phyloP scores from a whole-genome alignment of 2,888 invertebrate species.

The Pandemis heparana region DNA sequence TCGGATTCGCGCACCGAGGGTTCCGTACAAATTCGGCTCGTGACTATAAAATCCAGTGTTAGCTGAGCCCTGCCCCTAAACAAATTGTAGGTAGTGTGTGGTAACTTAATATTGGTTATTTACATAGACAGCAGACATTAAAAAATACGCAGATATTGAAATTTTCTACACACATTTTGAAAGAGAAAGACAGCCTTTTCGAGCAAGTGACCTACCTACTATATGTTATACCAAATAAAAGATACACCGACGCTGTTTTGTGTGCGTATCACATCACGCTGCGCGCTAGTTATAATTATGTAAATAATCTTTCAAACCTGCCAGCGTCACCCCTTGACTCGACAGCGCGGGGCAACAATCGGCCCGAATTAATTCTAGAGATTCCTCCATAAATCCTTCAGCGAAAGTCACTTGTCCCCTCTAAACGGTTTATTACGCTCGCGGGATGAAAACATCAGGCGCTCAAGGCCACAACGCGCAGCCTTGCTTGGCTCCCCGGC shows the following conservation, averaged over 20 bases:
- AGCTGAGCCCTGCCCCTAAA: no score
- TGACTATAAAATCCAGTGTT: no score
- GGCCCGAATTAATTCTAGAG: conserved; percentile 78
- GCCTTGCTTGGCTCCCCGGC: conserved; percentile 57
- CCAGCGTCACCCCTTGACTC: conserved; percentile 45
- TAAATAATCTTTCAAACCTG: conserved; percentile 46
- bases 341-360: conserved; percentile 64
- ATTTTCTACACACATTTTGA: no score
- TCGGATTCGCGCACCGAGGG: no score
- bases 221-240: neutral
- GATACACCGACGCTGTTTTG: neutral
- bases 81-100: no score
- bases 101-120: no score
- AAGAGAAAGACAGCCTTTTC: no score
- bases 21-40: no score
- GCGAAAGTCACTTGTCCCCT: conserved; percentile 79
- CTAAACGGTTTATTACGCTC: conserved; percentile 84
- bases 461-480: conserved; percentile 79
- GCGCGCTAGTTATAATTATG: conserved; percentile 46
- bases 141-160: no score
- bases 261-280: neutral
- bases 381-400: conserved; percentile 81
- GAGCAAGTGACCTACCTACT: no score
- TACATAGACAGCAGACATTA: no score
- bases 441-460: conserved; percentile 83